phyloP scores from a whole-genome alignment of 2,113 vertebrate genomes.

The Mesoclemmys tuberculata region DNA sequence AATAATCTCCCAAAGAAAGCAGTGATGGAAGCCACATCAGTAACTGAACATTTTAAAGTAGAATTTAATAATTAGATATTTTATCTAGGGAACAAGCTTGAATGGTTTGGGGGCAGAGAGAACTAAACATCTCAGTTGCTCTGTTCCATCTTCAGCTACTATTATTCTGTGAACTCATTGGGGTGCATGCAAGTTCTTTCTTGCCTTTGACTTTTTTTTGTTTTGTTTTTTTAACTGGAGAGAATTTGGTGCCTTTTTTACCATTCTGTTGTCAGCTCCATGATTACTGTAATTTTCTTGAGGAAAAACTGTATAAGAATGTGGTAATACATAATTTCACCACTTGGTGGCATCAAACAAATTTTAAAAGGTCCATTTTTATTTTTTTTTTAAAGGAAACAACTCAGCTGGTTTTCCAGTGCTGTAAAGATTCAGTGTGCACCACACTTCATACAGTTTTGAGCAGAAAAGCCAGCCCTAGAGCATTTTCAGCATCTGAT shows the following conservation, averaged over 20 bases:
- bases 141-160: background rate
- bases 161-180: background rate
- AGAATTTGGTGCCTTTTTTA: background rate
- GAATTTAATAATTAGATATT: background rate
- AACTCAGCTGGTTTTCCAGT: background rate
- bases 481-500: background rate
- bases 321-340: background rate
- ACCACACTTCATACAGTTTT: background rate
- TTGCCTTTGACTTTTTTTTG: background rate
- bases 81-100: background rate
- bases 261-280: background rate
- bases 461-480: background rate
- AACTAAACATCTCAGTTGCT: background rate
- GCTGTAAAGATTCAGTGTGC: background rate
- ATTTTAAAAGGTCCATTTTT: background rate
- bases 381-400: background rate
- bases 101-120: background rate
- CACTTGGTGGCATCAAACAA: slow-evolving; percentile 53
- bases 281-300: background rate
- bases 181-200: background rate
- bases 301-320: background rate
- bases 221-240: background rate
- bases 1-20: background rate
- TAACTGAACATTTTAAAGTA: background rate
- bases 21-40: background rate